A percentile compares a stretch with the other conserved stretches of the same genome.
Evolutionary conservation across 2,888 invertebrate genomes (phyloP).

Genomic region (Linyphia triangularis): DNA sequence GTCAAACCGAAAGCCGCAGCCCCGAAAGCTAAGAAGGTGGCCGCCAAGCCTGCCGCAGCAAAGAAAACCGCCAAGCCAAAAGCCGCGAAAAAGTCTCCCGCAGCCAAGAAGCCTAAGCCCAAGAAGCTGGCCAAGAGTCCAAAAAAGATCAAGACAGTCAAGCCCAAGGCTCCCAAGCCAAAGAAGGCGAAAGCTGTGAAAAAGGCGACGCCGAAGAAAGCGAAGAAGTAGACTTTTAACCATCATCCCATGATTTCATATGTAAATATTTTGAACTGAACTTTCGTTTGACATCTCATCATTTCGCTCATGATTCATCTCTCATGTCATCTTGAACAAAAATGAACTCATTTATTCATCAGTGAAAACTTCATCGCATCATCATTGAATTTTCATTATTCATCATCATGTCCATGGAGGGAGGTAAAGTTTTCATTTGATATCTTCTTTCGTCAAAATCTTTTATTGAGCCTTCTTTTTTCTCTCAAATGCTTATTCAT

Average conservation of each 20-base stretch:
- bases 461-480: too few species aligned
- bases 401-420: background rate
- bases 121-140: slow-evolving; percentile 64
- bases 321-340: slow-evolving; percentile 18
- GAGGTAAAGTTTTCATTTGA: too few species aligned
- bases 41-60: slow-evolving; percentile 43
- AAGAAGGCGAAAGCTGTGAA: slow-evolving; percentile 75
- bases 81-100: slow-evolving; percentile 69
- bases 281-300: slow-evolving; percentile 7
- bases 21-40: slow-evolving; percentile 40
- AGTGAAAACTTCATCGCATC: background rate
- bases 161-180: slow-evolving; percentile 75
- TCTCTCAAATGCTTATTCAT: too few species aligned
- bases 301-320: slow-evolving; percentile 13
- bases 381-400: background rate
- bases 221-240: slow-evolving; percentile 42
- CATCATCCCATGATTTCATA: background rate
- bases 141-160: slow-evolving; percentile 56
- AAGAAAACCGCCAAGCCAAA: slow-evolving; percentile 67
- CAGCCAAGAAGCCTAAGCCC: slow-evolving; percentile 65
- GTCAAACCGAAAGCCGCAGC: slow-evolving; percentile 58
- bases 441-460: too few species aligned
- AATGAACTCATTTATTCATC: background rate
- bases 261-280: slow-evolving; percentile 10
- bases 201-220: slow-evolving; percentile 72